These are phyloP conservation scores for Cryptoprocta ferox DNA, from an alignment of 2,797 vertebrate genomes.

Conservation along the genomic window DNA sequence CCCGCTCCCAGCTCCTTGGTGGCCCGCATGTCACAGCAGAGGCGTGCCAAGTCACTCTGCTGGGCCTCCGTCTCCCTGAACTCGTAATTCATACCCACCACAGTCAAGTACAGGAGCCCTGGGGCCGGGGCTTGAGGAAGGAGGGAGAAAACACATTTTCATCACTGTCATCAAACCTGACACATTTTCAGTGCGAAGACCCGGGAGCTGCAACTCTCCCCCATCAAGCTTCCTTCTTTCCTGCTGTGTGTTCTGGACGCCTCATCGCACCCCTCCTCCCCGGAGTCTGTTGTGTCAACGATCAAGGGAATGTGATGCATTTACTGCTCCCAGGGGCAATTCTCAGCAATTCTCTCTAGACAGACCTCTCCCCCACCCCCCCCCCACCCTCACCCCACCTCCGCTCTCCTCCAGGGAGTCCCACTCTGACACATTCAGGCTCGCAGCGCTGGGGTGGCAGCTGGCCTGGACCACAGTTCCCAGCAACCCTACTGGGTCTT, in stretches of 20 bases:
- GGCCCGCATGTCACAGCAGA: background rate
- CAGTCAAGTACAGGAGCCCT: conserved; percentile 46
- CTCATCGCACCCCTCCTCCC: background rate
- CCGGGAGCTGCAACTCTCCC: background rate
- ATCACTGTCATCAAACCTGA: conserved; percentile 15
- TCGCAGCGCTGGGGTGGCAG: background rate
- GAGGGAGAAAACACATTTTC: conserved; percentile 65
- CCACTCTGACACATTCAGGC: background rate
- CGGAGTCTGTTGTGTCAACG: conserved; percentile 20
- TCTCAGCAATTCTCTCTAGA: background rate
- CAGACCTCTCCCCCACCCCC: background rate
- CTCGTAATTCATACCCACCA: conserved; percentile 36
- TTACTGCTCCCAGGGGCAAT: background rate
- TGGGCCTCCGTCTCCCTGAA: conserved; percentile 46
- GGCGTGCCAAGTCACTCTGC: background rate
- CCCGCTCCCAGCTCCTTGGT: background rate
- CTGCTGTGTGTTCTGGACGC: background rate
- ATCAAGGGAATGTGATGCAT: background rate
- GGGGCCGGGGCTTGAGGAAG: background rate
- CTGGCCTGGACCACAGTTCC: background rate
- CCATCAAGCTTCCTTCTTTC: background rate
- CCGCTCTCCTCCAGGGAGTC: background rate
- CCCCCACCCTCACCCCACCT: too few relatives aligned
- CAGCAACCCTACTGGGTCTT: background rate
- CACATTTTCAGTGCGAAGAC: conserved; percentile 1